Base-by-base conservation (phyloP, 2,888 invertebrate genomes). In the Mesodorylaimus sp. region DNA sequence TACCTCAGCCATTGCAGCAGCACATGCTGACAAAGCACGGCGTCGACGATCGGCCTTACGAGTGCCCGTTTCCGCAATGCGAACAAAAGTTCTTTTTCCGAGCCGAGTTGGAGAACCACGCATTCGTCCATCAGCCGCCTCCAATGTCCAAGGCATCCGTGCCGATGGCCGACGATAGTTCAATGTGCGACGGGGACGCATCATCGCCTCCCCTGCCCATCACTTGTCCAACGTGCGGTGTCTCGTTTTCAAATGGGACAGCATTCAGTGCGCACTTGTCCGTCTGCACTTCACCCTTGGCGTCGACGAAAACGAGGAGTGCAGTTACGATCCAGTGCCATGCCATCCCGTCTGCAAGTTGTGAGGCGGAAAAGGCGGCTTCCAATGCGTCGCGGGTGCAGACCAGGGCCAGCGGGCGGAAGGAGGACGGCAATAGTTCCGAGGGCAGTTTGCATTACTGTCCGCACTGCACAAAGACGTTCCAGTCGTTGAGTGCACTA, bases 61-160 rank as follows among this genome's bases (percentile, higher is more conserved):
- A 83, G 65, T 91, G 89, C 65, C 52, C 53, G 16, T 7, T 28
- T 32, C 75, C 75, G 13, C 74, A 80, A 19, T 89, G 89, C 64
- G 78, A 78, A 1, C 76, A 82, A 55, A 82, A 81, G 58, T 91
- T 85, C 70, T 88, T 84, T 71, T 89, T 89, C 72, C 77, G 83
- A 29, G 81, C 86, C 0, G 88, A 91, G 65, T 69, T 89, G 2
- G 85, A 88, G 59, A 87, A 89, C 65, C 91, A 91, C 65, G 63
- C 66, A 45, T 60, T 61, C 47, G 50, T 25, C 21, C 61, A 62
- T 37, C 48, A 51, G 21, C 25, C n/a, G 19, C 10, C 7, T 19
- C 24, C 23, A 37, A 27, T n/a, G 28, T 13, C 10, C 36, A 32
- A 32, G 36, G 10, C 16, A 16, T n/a, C n/a, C n/a, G n/a, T n/a